Conservation (phyloP, 2,113 vertebrate species). For the Narcine bancroftii region DNA sequence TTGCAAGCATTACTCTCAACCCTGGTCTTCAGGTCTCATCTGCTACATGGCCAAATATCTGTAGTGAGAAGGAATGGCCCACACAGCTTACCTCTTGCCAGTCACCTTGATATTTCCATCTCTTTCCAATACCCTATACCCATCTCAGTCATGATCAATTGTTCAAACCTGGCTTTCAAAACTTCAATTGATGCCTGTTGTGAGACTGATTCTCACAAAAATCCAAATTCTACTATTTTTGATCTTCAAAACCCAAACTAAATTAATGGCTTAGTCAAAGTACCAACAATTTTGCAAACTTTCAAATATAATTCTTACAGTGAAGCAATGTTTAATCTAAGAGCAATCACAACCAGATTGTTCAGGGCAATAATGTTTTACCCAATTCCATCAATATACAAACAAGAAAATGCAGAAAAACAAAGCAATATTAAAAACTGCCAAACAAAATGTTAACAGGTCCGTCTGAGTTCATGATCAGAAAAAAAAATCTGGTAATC, state of each 20-base stretch:
- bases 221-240: background rate
- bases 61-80: background rate
- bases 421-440: background rate
- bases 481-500: background rate
- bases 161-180: background rate
- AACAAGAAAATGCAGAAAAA: background rate
- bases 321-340: background rate
- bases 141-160: background rate
- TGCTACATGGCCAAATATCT: background rate
- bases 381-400: background rate
- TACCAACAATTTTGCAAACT: background rate
- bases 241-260: background rate
- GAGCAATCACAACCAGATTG: background rate
- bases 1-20: background rate
- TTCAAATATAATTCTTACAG: background rate
- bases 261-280: background rate
- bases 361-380: background rate
- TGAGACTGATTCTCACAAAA: background rate
- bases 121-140: background rate
- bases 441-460: background rate
- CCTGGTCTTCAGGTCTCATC: background rate
- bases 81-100: background rate
- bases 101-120: background rate
- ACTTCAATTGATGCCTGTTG: background rate
- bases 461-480: background rate